Percentiles rank a stretch among this genome's conserved stretches.
Evolutionary conservation across 2,888 invertebrate species (phyloP).

Genomic region (Mayetiola destructor): DNA sequence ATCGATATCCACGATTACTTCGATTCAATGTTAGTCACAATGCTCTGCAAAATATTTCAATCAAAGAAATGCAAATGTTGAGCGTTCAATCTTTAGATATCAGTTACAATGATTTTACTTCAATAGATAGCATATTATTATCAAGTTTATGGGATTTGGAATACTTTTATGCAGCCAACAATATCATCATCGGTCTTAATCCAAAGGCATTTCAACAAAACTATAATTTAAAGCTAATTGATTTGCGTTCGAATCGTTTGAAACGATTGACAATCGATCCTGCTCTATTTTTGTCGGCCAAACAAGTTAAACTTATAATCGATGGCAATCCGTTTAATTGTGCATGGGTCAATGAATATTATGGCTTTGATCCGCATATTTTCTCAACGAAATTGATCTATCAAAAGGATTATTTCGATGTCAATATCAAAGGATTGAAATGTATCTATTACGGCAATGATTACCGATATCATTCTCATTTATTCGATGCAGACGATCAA

Average conservation of each 20-base stretch:
- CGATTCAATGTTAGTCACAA: conserved; percentile 2
- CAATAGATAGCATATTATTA: neutral
- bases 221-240: neutral
- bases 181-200: neutral
- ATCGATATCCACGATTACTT: neutral
- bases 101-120: neutral
- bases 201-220: neutral
- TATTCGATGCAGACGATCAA: neutral
- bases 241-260: neutral
- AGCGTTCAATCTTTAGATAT: neutral
- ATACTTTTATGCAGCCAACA: neutral
- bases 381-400: neutral
- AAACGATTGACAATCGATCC: neutral
- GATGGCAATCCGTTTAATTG: neutral
- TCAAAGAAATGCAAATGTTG: neutral
- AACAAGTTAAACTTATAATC: neutral
- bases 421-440: neutral
- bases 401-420: neutral
- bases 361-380: neutral
- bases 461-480: neutral
- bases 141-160: neutral
- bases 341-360: conserved; percentile 2
- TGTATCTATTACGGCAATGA: neutral
- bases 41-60: neutral
- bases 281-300: neutral